These are phyloP conservation scores for Sebastes elongatus DNA, from an alignment of 2,797 vertebrate species.

Conservation along the genomic window DNA sequence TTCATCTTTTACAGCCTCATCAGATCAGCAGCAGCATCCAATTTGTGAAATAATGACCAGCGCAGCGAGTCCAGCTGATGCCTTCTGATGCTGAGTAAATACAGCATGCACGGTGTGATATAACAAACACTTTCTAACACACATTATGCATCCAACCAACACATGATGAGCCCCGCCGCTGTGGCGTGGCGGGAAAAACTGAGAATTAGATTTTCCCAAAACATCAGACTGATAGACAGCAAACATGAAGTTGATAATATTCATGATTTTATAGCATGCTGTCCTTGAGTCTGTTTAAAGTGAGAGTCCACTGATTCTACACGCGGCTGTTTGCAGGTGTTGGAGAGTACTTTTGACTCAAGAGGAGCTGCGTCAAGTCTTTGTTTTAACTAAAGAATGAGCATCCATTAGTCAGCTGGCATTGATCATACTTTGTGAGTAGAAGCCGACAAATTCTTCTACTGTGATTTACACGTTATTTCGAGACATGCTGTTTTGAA, in stretches of 20 bases:
- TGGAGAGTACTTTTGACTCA: background rate
- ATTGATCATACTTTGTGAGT: background rate
- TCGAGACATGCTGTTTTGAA: background rate
- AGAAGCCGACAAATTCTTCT: background rate
- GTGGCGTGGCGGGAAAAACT: too few species aligned
- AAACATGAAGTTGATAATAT: background rate
- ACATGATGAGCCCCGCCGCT: too few species aligned
- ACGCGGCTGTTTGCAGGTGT: background rate
- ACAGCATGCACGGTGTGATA: background rate
- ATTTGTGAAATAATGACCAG: background rate
- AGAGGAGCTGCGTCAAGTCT: background rate
- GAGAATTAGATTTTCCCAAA: background rate
- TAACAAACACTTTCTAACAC: too few species aligned
- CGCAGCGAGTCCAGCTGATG: background rate
- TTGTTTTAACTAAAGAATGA: background rate
- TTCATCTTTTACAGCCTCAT: background rate
- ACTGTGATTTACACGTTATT: background rate
- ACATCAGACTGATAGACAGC: background rate
- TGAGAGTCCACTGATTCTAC: background rate
- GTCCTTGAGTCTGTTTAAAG: background rate
- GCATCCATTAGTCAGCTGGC: background rate
- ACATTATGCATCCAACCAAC: too few species aligned
- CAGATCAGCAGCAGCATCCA: background rate
- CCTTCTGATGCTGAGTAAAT: background rate
- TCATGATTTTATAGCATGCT: background rate